A percentile compares a stretch with the other conserved stretches of the same genome.
phyloP scores from a whole-genome alignment of 2,888 invertebrate species.

The Blastobasis lacticolella region DNA sequence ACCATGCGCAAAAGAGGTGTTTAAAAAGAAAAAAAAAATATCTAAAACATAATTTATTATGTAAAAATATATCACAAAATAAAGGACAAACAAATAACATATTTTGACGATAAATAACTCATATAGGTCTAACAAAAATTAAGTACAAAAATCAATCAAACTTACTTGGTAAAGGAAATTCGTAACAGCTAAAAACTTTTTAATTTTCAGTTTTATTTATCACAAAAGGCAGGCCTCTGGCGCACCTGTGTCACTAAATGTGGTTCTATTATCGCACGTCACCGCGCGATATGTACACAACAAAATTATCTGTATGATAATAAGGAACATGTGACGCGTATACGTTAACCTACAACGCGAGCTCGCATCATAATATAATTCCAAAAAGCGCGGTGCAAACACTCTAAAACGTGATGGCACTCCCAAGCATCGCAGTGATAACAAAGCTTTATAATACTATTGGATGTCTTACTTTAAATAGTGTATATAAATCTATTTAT shows the following conservation, averaged over 20 bases:
- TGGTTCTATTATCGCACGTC: constrained; percentile 1
- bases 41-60: constrained; percentile 10
- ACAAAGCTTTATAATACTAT: no score
- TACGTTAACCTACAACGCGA: neutral
- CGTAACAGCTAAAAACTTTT: neutral
- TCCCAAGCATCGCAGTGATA: neutral
- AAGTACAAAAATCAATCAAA: constrained; percentile 7
- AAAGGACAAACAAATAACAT: constrained; percentile 3
- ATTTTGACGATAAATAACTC: neutral
- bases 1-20: constrained; percentile 4
- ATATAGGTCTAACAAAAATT: neutral
- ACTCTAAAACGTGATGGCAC: neutral
- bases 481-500: no score
- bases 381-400: constrained; percentile 1
- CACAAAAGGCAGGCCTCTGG: neutral
- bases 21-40: constrained; percentile 4
- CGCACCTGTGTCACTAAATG: constrained; percentile 16
- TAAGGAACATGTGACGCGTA: neutral
- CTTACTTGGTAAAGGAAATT: constrained; percentile 28
- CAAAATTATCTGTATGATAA: constrained; percentile 2
- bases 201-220: neutral
- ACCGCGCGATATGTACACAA: constrained; percentile 5
- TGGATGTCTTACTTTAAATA: no score
- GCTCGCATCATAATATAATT: neutral
- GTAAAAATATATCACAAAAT: constrained; percentile 7